Evolutionary conservation across 2,113 vertebrate species (phyloP).

Genomic region (Platichthys stellatus): DNA sequence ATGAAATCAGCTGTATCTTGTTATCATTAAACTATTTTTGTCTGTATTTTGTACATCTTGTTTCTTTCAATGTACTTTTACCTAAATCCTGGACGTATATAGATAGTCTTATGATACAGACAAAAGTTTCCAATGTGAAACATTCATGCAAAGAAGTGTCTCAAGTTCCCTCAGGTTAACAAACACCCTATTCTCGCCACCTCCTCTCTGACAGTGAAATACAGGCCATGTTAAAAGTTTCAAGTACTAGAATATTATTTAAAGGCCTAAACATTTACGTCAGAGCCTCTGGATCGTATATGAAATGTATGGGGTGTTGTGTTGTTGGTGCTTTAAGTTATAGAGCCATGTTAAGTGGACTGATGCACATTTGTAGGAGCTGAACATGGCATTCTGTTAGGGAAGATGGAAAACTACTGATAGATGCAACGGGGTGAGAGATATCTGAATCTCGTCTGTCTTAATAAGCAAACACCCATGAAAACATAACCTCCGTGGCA

Average conservation of each 20-base stretch:
- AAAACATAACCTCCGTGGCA: no score
- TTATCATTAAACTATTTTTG: conserved; percentile 78
- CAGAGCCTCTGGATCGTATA: conserved; percentile 51
- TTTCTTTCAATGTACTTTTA: conserved; percentile 26
- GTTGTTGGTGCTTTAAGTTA: background rate
- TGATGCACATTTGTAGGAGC: background rate
- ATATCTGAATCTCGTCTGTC: no score
- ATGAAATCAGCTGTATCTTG: conserved; percentile 72
- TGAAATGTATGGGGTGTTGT: conserved; percentile 40
- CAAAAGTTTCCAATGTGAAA: conserved; percentile 3
- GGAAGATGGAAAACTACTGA: no score
- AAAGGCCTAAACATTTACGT: conserved; percentile 64
- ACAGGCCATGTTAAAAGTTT: conserved; percentile 72
- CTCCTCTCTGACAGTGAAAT: conserved; percentile 64
- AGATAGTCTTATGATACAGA: background rate
- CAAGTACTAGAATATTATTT: conserved; percentile 69
- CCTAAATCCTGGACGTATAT: background rate
- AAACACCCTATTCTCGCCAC: conserved; percentile 61
- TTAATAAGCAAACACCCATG: no score
- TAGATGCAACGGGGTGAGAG: no score
- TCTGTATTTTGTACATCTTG: conserved; percentile 65
- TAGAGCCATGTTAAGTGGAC: background rate
- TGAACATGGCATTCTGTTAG: conserved; percentile 7
- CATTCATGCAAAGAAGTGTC: conserved; percentile 35
- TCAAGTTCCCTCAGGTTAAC: conserved; percentile 68